Percentiles rank a stretch among this genome's conserved stretches.
Conservation (phyloP, 2,888 invertebrate species). For the Pteria penguin region DNA sequence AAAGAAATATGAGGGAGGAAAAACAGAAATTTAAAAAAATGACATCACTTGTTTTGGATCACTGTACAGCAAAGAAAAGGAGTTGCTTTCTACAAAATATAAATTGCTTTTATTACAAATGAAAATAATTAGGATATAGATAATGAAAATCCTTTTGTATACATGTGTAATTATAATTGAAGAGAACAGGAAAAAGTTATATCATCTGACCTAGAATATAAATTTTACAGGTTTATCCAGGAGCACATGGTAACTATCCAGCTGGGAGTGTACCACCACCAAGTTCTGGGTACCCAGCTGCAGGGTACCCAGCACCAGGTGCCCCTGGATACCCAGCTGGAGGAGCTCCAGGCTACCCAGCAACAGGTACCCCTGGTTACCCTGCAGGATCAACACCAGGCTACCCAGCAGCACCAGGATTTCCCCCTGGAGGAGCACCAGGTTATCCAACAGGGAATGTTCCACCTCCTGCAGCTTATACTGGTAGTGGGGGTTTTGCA, state of each 20-base stretch:
- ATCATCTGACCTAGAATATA: too few species aligned
- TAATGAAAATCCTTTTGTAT: too few species aligned
- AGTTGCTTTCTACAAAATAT: too few species aligned
- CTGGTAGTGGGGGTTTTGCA: conserved; percentile 18
- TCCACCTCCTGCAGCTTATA: conserved; percentile 31
- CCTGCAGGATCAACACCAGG: conserved; percentile 41
- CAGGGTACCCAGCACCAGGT: conserved; percentile 39
- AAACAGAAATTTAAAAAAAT: too few species aligned
- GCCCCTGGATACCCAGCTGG: conserved; percentile 40
- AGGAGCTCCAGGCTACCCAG: conserved; percentile 27
- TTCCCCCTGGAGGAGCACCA: conserved; percentile 34
- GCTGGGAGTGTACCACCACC: conserved; percentile 18
- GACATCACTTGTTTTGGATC: too few species aligned
- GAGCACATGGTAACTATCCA: conserved; percentile 20
- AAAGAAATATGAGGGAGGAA: too few species aligned
- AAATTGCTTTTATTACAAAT: too few species aligned
- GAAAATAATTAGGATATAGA: too few species aligned
- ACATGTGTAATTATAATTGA: too few species aligned
- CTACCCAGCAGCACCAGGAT: conserved; percentile 48
- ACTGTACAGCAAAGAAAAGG: too few species aligned
- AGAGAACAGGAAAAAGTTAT: too few species aligned
- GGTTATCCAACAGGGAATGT: conserved; percentile 33
- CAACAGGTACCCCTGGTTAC: conserved; percentile 26
- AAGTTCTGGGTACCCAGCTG: conserved; percentile 37
- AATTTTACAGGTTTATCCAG: conserved; percentile 32